Evolutionary conservation across 2,888 invertebrate genomes (phyloP).

Genomic region (Scrobipalpa atriplicella): DNA sequence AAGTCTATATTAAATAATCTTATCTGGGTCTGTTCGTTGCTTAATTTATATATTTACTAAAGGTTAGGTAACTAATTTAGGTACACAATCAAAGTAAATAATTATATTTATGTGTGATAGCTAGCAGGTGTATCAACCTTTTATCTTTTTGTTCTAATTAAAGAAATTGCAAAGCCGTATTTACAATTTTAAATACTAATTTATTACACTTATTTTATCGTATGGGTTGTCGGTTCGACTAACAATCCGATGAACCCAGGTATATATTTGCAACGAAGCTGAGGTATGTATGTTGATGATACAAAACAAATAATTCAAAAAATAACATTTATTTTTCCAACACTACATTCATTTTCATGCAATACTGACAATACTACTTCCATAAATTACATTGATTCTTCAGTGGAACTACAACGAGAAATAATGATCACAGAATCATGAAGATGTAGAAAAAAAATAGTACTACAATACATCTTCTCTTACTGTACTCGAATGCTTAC

Average conservation of each 20-base stretch:
- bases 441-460: constrained; percentile 69
- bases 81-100: neutral
- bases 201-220: too few species aligned
- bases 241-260: too few species aligned
- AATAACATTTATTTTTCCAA: constrained; percentile 79
- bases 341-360: constrained; percentile 77
- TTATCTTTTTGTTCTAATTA: too few species aligned
- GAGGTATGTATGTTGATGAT: neutral
- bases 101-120: neutral
- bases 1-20: neutral
- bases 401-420: constrained; percentile 72
- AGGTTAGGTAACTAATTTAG: neutral
- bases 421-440: constrained; percentile 77
- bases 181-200: too few species aligned
- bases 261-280: too few species aligned
- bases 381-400: constrained; percentile 59
- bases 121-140: too few species aligned
- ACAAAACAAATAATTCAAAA: constrained; percentile 51
- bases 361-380: constrained; percentile 74
- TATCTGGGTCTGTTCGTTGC: constrained; percentile 5
- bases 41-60: neutral
- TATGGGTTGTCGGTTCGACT: too few species aligned
- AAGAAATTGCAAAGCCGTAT: too few species aligned
- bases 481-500: constrained; percentile 72
- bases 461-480: constrained; percentile 65